These are phyloP conservation scores for Heliconius erato DNA, from an alignment of 2,888 invertebrate species.

Conservation along the genomic window DNA sequence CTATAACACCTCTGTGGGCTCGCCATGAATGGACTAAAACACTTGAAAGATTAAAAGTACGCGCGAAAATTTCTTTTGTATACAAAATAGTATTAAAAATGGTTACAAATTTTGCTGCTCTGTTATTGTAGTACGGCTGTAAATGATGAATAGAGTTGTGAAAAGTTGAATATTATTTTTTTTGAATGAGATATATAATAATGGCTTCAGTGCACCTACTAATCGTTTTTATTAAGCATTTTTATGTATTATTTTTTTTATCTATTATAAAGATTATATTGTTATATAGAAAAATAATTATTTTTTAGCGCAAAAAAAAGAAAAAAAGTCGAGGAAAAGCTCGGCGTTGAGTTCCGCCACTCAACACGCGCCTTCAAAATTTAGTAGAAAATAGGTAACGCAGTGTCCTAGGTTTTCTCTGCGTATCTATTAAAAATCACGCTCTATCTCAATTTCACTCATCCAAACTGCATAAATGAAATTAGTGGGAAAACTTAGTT, in stretches of 20 bases:
- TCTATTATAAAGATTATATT: too few relatives aligned
- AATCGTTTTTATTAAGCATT: too few relatives aligned
- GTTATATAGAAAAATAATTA: too few relatives aligned
- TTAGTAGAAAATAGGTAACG: too few relatives aligned
- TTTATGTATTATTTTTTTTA: too few relatives aligned
- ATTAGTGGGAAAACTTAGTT: neutral
- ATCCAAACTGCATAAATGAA: neutral
- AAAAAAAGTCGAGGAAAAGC: too few relatives aligned
- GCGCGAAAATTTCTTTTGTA: conserved; percentile 49
- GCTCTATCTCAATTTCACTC: neutral
- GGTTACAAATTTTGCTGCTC: conserved; percentile 8
- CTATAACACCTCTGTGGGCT: conserved; percentile 36
- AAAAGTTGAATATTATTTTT: neutral
- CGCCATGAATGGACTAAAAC: conserved; percentile 47
- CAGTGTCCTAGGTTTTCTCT: too few relatives aligned
- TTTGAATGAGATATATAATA: neutral
- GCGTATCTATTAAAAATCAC: neutral
- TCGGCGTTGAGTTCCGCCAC: too few relatives aligned
- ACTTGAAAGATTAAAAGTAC: conserved; percentile 54
- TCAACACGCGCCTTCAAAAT: too few relatives aligned
- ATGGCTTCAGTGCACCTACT: too few relatives aligned
- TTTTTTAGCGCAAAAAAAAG: too few relatives aligned
- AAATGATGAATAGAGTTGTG: neutral
- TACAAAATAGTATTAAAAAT: conserved; percentile 30
- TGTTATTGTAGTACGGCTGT: neutral